phyloP scores from a whole-genome alignment of 2,888 invertebrate genomes.

The Willowsia nigromaculata region DNA sequence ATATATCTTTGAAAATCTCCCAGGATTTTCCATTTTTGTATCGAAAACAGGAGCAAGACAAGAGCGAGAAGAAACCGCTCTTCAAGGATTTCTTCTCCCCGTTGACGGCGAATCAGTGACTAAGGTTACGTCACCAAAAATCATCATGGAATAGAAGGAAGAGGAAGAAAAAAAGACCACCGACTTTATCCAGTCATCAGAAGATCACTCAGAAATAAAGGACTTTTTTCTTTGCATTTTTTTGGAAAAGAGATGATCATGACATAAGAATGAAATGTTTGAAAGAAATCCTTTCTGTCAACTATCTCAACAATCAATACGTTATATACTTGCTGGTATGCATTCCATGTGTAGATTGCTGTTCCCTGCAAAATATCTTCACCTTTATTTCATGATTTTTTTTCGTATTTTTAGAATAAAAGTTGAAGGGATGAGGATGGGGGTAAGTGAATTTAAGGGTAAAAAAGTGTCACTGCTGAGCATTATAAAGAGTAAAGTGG shows the following conservation, averaged over 20 bases:
- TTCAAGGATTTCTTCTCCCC: not conserved
- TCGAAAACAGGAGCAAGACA: not conserved
- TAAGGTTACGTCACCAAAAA: constrained; percentile 13
- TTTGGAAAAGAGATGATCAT: not conserved
- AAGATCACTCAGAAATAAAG: not conserved
- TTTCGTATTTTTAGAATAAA: constrained; percentile 8
- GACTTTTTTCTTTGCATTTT: not conserved
- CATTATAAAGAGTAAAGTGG: not conserved
- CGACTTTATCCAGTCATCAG: not conserved
- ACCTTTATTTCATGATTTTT: not conserved
- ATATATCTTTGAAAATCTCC: not conserved
- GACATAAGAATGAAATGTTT: not conserved
- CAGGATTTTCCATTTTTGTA: not conserved
- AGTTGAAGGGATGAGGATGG: constrained; percentile 2
- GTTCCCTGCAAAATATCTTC: not conserved
- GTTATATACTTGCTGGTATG: not conserved
- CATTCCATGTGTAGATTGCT: not conserved
- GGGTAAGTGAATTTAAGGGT: not conserved
- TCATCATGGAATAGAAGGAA: not conserved
- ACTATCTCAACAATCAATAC: not conserved
- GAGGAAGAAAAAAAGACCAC: not conserved
- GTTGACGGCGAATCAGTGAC: not conserved
- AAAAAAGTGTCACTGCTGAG: constrained; percentile 25
- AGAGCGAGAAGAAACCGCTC: not conserved
- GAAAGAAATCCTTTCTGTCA: constrained; percentile 35